Evolutionary conservation across 2,113 vertebrate genomes (phyloP), one percentile per base, ranked within the genome.

Genomic region (Heloderma charlesbogerti): DNA sequence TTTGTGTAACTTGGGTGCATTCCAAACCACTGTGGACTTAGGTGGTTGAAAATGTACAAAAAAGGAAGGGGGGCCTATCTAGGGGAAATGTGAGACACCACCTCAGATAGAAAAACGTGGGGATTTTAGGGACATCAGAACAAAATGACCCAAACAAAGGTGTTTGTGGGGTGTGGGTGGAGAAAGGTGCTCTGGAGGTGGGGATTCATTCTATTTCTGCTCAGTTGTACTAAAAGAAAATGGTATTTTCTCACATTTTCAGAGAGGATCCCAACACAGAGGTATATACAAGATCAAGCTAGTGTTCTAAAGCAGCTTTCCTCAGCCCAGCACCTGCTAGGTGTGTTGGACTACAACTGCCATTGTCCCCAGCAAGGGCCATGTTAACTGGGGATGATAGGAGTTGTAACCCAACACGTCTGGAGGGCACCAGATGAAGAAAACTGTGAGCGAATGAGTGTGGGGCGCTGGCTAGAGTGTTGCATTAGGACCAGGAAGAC

Each of bases 1-100:
- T 69, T 86, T 90, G 83, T 82, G 15, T 89, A 48, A 40, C 80
- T 84, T 90, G 84, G 83, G 48, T 9, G n/a, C 29, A 40, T 4
- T 69, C 84, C 89, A 90, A 54, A 79, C 89, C 74, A 43, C 83
- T 79, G 10, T 16, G 27, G 40, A 25, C 60, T 79, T 12, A n/a
- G 80, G n/a, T 15, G 31, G 60, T 48, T 45, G 29, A 80, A 88
- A 88, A 79, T 48, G 10, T 45, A 79, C 40, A 78, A 40, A 18
- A 48, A 80, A 34, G 22, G 12, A 45, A 43, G 12, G 16, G 89
- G 84, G 57, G 60, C 63, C 63, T 29, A 4, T 34, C 43, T 7
- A 86, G 84, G 84, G 60, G 34, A 29, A 43, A 66, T 15, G 5
- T 4, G 57, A 90, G 63, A 12, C 34, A 22, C 29, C 48, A 75